These are phyloP conservation scores for Bombus ignitus DNA, from an alignment of 1,140 invertebrate genomes.

Conservation along the genomic window DNA sequence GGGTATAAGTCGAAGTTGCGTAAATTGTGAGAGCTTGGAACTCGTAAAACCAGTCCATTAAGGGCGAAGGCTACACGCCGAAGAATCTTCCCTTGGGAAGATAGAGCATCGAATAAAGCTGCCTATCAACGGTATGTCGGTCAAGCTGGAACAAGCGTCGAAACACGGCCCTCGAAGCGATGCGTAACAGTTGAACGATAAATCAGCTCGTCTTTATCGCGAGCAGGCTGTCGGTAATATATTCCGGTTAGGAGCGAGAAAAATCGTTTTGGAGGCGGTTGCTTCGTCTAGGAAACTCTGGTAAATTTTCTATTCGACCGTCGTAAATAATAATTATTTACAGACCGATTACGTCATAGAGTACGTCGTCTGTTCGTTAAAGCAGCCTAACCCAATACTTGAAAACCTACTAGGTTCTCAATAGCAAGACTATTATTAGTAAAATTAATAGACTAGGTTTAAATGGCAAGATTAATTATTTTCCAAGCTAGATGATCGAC, in stretches of 20 bases:
- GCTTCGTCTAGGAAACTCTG: constrained; percentile 17
- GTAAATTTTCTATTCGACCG: constrained; percentile 36
- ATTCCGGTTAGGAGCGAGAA: constrained; percentile 1
- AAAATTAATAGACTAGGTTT: too few relatives aligned
- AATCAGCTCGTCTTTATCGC: constrained; percentile 46
- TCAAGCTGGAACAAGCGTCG: constrained; percentile 32
- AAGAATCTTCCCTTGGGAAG: constrained; percentile 12
- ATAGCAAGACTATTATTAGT: background rate
- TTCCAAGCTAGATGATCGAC: too few relatives aligned
- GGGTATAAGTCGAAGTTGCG: too few relatives aligned
- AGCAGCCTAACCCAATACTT: background rate
- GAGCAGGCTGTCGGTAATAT: constrained; percentile 31
- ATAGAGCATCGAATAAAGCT: constrained; percentile 33
- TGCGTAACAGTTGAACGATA: constrained; percentile 44
- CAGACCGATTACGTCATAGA: background rate
- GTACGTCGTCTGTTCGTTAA: background rate
- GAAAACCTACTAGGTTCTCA: too few relatives aligned
- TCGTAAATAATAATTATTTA: constrained; percentile 49
- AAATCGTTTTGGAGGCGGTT: constrained; percentile 22
- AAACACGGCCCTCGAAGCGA: background rate
- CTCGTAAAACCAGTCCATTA: constrained; percentile 8
- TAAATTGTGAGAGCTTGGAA: background rate
- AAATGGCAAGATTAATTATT: background rate
- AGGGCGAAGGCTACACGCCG: background rate
- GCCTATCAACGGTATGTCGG: constrained; percentile 41